phyloP scores from a whole-genome alignment of 2,113 vertebrate genomes.

The Megaptera novaeangliae region DNA sequence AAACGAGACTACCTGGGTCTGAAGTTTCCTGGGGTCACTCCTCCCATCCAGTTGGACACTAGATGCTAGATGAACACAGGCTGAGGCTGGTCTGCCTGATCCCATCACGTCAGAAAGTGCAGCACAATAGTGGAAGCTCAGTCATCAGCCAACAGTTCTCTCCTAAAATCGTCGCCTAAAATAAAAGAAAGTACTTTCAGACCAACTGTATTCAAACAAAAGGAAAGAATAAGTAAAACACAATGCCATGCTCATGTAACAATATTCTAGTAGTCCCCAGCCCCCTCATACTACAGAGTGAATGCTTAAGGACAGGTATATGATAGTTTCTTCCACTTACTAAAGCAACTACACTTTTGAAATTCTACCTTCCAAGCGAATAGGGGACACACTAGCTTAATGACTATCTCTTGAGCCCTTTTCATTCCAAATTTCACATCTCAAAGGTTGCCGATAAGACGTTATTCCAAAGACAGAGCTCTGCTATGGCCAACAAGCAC shows the following conservation, averaged over 20 bases:
- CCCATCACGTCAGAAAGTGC: conserved; percentile 45
- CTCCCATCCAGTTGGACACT: background rate
- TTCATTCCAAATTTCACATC: background rate
- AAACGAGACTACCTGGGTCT: conserved; percentile 72
- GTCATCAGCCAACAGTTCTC: background rate
- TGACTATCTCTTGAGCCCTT: background rate
- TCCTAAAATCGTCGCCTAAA: background rate
- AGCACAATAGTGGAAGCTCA: background rate
- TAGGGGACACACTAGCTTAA: background rate
- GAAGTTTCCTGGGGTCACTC: background rate
- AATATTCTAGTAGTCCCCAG: background rate
- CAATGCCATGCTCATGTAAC: background rate
- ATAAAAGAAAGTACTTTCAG: conserved; percentile 5
- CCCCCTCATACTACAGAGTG: background rate
- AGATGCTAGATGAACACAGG: background rate
- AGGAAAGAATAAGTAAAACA: background rate
- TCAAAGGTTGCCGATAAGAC: background rate
- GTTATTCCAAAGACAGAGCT: background rate
- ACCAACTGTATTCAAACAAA: background rate
- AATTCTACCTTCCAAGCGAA: background rate
- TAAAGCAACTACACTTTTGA: background rate
- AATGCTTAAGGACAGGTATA: background rate
- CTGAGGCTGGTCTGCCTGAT: conserved; percentile 16
- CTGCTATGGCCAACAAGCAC: background rate
- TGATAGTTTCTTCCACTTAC: background rate